These are phyloP conservation scores for Caracal caracal DNA, from an alignment of 2,113 vertebrate genomes.

Conservation along the genomic window DNA sequence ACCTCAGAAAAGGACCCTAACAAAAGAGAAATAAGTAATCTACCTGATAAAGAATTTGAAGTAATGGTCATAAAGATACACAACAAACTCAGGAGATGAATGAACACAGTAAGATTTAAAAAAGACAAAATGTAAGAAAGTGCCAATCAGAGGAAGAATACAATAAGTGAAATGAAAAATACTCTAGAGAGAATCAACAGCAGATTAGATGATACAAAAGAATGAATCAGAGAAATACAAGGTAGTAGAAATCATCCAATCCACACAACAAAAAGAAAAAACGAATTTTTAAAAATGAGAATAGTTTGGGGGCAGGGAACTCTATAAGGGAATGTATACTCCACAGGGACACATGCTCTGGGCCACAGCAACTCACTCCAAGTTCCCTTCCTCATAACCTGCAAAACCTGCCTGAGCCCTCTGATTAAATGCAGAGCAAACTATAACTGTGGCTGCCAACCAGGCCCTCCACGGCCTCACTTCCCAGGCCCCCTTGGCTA, in stretches of 20 bases:
- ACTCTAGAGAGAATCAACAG: background rate
- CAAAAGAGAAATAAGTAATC: background rate
- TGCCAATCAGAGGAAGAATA: background rate
- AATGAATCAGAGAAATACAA: background rate
- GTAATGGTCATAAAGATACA: background rate
- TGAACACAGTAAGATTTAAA: background rate
- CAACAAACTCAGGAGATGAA: background rate
- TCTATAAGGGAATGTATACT: too few relatives aligned
- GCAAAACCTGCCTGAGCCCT: too few relatives aligned
- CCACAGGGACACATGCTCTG: too few relatives aligned
- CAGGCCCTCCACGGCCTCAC: too few relatives aligned
- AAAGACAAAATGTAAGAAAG: background rate
- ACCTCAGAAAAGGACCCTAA: background rate
- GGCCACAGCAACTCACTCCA: too few relatives aligned
- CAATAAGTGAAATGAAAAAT: background rate
- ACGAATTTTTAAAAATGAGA: background rate
- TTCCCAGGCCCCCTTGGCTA: too few relatives aligned
- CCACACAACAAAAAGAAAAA: background rate
- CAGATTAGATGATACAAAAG: background rate
- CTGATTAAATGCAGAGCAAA: too few relatives aligned
- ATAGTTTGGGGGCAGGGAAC: too few relatives aligned
- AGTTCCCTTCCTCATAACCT: too few relatives aligned
- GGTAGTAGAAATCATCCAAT: background rate
- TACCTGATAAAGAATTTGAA: background rate
- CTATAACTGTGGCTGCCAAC: too few relatives aligned